These are phyloP conservation scores for Plagodis dolabraria DNA, from an alignment of 2,888 invertebrate species.

Conservation along the genomic window DNA sequence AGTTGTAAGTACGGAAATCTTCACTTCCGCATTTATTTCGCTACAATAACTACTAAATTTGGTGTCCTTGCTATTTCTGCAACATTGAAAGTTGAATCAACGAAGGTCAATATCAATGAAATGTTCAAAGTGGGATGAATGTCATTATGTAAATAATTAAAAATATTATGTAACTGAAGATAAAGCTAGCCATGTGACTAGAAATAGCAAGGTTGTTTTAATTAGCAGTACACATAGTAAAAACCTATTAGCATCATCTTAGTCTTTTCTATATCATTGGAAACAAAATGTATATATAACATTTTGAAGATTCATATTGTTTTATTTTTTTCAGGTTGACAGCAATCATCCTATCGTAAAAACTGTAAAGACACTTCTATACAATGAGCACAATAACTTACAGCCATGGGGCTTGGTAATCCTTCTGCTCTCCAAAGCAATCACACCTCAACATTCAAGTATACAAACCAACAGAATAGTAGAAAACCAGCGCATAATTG, in stretches of 20 bases:
- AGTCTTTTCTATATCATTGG: too few species aligned
- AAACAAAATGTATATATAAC: too few species aligned
- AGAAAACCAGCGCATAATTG: constrained; percentile 76
- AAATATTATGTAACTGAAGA: constrained; percentile 48
- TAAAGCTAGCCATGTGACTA: constrained; percentile 32
- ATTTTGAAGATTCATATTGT: neutral
- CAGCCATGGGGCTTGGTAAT: constrained; percentile 95
- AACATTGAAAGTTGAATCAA: too few species aligned
- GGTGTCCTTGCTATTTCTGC: neutral
- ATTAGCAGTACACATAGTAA: neutral
- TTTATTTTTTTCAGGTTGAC: constrained; percentile 82
- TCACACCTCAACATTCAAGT: constrained; percentile 81
- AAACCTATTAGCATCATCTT: neutral
- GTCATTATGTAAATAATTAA: neutral
- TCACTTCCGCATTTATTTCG: constrained; percentile 22
- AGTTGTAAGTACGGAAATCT: constrained; percentile 65
- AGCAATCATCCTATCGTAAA: constrained; percentile 94
- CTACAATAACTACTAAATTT: neutral
- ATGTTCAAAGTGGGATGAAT: too few species aligned
- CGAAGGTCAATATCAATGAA: too few species aligned
- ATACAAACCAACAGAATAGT: constrained; percentile 84
- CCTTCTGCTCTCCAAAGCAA: constrained; percentile 91
- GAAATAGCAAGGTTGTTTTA: constrained; percentile 45
- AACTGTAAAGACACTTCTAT: constrained; percentile 92
- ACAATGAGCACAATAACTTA: constrained; percentile 92